Evolutionary conservation across 2,113 vertebrate genomes (phyloP).

Genomic region (Dendropsophus ebraccatus): DNA sequence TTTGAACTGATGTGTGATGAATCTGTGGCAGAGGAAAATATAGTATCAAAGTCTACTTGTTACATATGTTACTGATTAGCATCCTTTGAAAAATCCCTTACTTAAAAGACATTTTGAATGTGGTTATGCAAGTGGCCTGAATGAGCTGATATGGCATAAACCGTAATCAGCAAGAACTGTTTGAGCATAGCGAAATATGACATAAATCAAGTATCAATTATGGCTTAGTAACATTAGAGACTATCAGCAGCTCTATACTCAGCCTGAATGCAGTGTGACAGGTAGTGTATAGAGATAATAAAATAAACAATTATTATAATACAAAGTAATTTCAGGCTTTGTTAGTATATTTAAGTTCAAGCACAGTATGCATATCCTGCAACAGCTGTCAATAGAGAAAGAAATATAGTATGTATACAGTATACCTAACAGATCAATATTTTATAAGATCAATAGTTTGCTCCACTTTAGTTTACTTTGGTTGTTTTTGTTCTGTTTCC

Average conservation of each 20-base stretch:
- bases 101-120: constrained; percentile 14
- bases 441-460: too few species aligned
- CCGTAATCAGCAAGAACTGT: not conserved
- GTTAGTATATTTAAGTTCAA: too few species aligned
- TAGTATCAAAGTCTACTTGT: constrained; percentile 21
- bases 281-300: not conserved
- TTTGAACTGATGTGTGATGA: constrained; percentile 32
- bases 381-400: too few species aligned
- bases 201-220: constrained; percentile 21
- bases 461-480: too few species aligned
- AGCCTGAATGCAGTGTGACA: not conserved
- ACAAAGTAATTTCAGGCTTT: not conserved
- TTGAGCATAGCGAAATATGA: constrained; percentile 16
- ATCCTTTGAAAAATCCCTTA: constrained; percentile 24
- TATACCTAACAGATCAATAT: too few species aligned
- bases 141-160: constrained; percentile 17
- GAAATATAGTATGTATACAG: too few species aligned
- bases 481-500: too few species aligned
- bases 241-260: not conserved
- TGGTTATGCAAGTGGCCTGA: constrained; percentile 11
- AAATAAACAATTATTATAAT: not conserved
- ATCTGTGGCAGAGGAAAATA: constrained; percentile 25
- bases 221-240: constrained; percentile 13
- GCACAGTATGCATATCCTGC: too few species aligned
- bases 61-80: constrained; percentile 25